Percentiles rank a stretch among this genome's conserved stretches.
These are phyloP conservation scores for Euschistus heros DNA, from an alignment of 1,140 invertebrate genomes.

Conservation along the genomic window DNA sequence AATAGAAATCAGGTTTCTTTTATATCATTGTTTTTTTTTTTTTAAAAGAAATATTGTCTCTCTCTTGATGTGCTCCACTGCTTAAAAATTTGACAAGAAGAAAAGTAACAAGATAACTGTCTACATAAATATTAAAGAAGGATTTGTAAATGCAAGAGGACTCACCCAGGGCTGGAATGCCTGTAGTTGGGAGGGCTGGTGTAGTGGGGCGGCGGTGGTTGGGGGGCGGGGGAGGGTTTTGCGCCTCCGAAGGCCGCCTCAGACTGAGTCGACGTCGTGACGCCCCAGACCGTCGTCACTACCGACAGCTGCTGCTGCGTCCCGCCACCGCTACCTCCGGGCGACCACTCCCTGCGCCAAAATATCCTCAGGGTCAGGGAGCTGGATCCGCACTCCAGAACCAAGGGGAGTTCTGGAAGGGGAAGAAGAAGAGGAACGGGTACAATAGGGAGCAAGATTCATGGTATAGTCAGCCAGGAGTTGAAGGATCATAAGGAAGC, in stretches of 20 bases:
- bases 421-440: no score
- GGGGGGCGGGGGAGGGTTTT: not conserved
- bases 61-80: no score
- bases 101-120: no score
- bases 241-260: constrained; percentile 16
- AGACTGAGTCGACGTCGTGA: constrained; percentile 42
- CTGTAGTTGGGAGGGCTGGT: constrained; percentile 21
- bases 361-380: no score
- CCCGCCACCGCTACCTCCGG: constrained; percentile 34
- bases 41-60: no score
- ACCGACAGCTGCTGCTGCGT: constrained; percentile 48
- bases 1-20: no score
- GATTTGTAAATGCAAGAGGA: not conserved
- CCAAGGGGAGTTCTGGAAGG: not conserved
- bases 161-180: constrained; percentile 22
- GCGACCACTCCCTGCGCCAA: constrained; percentile 41
- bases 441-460: no score
- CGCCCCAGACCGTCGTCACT: constrained; percentile 55
- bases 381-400: not conserved
- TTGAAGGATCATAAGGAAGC: no score
- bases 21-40: no score
- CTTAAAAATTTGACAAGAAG: no score
- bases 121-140: no score
- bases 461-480: no score
- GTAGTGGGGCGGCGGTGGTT: constrained; percentile 12